These are phyloP conservation scores for Epinephelus malabaricus DNA, from an alignment of 2,797 vertebrate species.

Conservation along the genomic window DNA sequence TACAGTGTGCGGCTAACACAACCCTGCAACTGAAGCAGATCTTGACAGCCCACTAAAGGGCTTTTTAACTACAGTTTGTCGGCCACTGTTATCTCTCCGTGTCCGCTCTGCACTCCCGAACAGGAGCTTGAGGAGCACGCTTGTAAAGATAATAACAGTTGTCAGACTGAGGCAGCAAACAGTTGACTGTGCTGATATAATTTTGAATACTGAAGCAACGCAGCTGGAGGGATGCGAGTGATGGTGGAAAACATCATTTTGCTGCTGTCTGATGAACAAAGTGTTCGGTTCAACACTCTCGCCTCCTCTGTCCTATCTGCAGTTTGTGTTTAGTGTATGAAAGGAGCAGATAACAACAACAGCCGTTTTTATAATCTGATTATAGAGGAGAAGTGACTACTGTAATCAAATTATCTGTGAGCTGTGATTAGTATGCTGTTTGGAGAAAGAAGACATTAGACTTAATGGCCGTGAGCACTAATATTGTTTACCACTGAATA, in stretches of 20 bases:
- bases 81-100: background rate
- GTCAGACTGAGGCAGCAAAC: conserved; percentile 13
- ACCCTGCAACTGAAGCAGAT: background rate
- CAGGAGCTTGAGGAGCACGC: background rate
- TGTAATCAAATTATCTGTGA: conserved; percentile 11
- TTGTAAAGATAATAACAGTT: conserved; percentile 15
- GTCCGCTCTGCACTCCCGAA: background rate
- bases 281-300: background rate
- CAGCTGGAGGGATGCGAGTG: background rate
- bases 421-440: background rate
- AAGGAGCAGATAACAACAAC: background rate
- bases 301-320: background rate
- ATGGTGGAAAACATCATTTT: conserved; percentile 12
- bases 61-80: background rate
- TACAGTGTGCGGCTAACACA: background rate
- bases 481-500: background rate
- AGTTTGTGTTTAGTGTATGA: background rate
- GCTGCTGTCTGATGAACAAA: background rate
- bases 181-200: conserved; percentile 1
- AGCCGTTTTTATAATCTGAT: background rate
- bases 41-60: conserved; percentile 8
- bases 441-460: background rate
- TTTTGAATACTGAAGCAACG: background rate
- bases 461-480: background rate
- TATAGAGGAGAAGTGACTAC: background rate